phyloP scores from a whole-genome alignment of 2,888 invertebrate species.

The Nephrocerus scutellatus region DNA sequence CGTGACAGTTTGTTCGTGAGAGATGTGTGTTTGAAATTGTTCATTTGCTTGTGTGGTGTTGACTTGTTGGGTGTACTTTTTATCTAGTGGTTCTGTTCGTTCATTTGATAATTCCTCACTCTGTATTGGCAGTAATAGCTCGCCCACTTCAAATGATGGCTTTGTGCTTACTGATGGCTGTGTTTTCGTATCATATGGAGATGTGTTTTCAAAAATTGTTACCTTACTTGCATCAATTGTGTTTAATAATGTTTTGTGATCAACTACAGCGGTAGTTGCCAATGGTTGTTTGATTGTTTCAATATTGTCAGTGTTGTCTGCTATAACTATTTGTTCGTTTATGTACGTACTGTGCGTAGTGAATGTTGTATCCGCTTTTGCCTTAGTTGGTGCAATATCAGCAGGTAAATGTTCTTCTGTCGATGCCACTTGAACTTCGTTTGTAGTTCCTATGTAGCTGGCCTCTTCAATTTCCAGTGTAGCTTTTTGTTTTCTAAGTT shows the following conservation, averaged over 20 bases:
- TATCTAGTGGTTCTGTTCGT: slow-evolving; percentile 9
- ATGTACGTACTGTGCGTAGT: slow-evolving; percentile 34
- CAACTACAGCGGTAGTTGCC: too few relatives aligned
- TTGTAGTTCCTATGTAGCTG: slow-evolving; percentile 22
- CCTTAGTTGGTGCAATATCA: too few relatives aligned
- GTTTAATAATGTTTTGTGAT: too few relatives aligned
- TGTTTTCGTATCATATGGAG: slow-evolving; percentile 17
- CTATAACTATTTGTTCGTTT: slow-evolving; percentile 28
- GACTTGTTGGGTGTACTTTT: background rate
- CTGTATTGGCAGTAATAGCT: slow-evolving; percentile 17
- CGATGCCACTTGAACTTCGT: slow-evolving; percentile 24
- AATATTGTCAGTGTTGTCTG: slow-evolving; percentile 25
- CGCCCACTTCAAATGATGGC: slow-evolving; percentile 18
- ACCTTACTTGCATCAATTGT: slow-evolving; percentile 16
- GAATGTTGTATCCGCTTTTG: slow-evolving; percentile 22
- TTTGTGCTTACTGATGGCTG: slow-evolving; percentile 9
- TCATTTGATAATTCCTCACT: slow-evolving; percentile 11
- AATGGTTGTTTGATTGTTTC: slow-evolving; percentile 15
- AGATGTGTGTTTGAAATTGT: too few relatives aligned
- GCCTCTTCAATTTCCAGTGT: slow-evolving; percentile 18
- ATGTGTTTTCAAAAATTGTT: slow-evolving; percentile 19
- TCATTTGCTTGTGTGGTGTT: slow-evolving; percentile 8
- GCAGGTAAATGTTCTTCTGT: slow-evolving; percentile 21
- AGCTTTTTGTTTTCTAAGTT: slow-evolving; percentile 12
- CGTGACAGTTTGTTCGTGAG: slow-evolving; percentile 15